Conservation (phyloP, 2,888 invertebrate genomes). For the Limnephilus auricula region DNA sequence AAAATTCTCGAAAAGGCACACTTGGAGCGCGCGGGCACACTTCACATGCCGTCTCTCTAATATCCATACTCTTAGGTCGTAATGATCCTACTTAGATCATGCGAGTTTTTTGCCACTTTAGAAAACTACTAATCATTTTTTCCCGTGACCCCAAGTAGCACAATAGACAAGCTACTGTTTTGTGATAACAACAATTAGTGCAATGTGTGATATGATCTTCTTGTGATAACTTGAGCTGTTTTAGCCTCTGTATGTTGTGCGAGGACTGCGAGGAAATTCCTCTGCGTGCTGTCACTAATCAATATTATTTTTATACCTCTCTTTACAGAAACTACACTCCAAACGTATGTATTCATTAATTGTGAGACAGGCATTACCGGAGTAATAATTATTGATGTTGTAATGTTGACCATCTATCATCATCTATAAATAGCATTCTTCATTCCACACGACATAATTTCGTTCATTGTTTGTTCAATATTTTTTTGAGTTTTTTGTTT, state of each 20-base stretch:
- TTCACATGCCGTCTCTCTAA: too few species aligned
- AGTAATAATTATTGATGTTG: constrained; percentile 6
- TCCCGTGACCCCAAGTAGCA: constrained; percentile 21
- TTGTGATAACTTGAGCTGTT: neutral
- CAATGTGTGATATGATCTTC: constrained; percentile 27
- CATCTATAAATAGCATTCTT: neutral
- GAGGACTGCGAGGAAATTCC: neutral
- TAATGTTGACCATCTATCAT: neutral
- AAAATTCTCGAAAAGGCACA: too few species aligned
- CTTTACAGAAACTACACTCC: neutral
- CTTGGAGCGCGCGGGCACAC: too few species aligned
- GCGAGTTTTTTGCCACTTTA: neutral
- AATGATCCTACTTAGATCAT: neutral
- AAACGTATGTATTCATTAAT: neutral
- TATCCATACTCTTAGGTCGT: too few species aligned
- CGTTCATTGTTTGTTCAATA: neutral
- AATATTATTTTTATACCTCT: neutral
- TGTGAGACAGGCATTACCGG: neutral
- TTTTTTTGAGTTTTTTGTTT: neutral
- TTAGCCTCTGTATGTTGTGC: neutral
- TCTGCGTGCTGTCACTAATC: neutral
- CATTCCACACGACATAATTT: neutral
- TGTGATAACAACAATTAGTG: constrained; percentile 18
- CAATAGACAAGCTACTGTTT: constrained; percentile 39
- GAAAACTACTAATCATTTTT: neutral